phyloP scores from a whole-genome alignment of 1,140 invertebrate genomes.

The Drusus annulatus region DNA sequence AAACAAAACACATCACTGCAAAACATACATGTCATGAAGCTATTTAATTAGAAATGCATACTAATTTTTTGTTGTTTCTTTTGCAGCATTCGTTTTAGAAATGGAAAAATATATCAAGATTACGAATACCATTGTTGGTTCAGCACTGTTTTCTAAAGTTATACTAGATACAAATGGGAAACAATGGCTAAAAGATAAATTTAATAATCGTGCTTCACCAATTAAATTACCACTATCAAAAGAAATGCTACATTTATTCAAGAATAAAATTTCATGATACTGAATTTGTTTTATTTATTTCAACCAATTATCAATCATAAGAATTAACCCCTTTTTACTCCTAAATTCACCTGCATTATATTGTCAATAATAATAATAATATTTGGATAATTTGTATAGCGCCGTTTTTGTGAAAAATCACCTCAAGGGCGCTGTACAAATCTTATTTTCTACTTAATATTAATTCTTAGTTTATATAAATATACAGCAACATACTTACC shows the following conservation, averaged over 20 bases:
- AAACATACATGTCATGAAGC: too few species aligned
- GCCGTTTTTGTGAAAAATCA: too few species aligned
- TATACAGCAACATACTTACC: too few species aligned
- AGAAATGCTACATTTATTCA: conserved; percentile 29
- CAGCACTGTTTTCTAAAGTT: conserved; percentile 51
- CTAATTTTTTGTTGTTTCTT: not conserved
- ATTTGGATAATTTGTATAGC: too few species aligned
- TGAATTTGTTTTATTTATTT: conserved; percentile 16
- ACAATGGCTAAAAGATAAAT: conserved; percentile 47
- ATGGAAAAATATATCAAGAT: conserved; percentile 54
- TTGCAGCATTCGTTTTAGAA: conserved; percentile 51
- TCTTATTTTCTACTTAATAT: too few species aligned
- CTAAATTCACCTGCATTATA: too few species aligned
- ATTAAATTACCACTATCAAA: conserved; percentile 36
- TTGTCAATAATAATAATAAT: too few species aligned
- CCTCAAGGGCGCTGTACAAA: too few species aligned
- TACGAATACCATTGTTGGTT: conserved; percentile 24
- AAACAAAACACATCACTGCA: too few species aligned
- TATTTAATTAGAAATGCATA: too few species aligned
- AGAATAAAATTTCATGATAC: conserved; percentile 1
- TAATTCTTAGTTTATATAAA: too few species aligned
- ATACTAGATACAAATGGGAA: conserved; percentile 50
- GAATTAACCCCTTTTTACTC: too few species aligned
- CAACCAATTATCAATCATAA: not conserved
- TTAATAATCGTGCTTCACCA: conserved; percentile 23